Conservation (phyloP, 2,888 invertebrate species). For the Heteropelma amictum region DNA sequence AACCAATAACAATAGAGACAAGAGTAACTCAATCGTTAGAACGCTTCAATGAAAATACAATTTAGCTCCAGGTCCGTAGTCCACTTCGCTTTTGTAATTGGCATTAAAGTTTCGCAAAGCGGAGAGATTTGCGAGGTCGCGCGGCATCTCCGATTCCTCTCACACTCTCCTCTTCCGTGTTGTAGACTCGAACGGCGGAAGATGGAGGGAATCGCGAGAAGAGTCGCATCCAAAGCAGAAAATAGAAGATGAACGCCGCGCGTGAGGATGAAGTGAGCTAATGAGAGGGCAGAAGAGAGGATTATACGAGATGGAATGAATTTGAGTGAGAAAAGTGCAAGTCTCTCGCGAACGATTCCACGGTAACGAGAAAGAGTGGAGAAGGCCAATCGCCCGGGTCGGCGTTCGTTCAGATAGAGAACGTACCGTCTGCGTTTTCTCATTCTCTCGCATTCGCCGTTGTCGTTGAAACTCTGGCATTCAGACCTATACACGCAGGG, state of each 20-base stretch:
- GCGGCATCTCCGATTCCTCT: slow-evolving; percentile 25
- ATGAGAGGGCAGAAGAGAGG: background rate
- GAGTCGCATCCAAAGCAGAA: slow-evolving; percentile 38
- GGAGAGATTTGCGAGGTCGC: slow-evolving; percentile 35
- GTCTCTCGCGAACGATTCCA: slow-evolving; percentile 66
- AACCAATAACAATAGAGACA: slow-evolving; percentile 20
- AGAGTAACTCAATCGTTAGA: slow-evolving; percentile 40
- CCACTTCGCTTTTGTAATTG: slow-evolving; percentile 52
- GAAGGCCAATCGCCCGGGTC: slow-evolving; percentile 65
- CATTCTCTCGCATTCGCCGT: slow-evolving; percentile 24
- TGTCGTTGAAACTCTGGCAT: slow-evolving; percentile 9
- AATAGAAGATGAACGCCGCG: slow-evolving; percentile 38
- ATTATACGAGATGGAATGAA: background rate
- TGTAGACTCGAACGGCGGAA: background rate
- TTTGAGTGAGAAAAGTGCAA: background rate
- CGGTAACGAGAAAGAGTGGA: slow-evolving; percentile 68
- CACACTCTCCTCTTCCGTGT: background rate
- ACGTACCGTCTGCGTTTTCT: slow-evolving; percentile 43
- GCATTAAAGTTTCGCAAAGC: slow-evolving; percentile 28
- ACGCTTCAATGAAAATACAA: slow-evolving; percentile 49
- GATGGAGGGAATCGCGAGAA: background rate
- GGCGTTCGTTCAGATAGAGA: slow-evolving; percentile 48
- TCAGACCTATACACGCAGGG: background rate
- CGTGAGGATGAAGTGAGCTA: slow-evolving; percentile 4
- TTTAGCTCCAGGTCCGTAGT: slow-evolving; percentile 45